These are phyloP conservation scores for Hippolais icterina DNA, from an alignment of 2,113 vertebrate species.

Conservation along the genomic window DNA sequence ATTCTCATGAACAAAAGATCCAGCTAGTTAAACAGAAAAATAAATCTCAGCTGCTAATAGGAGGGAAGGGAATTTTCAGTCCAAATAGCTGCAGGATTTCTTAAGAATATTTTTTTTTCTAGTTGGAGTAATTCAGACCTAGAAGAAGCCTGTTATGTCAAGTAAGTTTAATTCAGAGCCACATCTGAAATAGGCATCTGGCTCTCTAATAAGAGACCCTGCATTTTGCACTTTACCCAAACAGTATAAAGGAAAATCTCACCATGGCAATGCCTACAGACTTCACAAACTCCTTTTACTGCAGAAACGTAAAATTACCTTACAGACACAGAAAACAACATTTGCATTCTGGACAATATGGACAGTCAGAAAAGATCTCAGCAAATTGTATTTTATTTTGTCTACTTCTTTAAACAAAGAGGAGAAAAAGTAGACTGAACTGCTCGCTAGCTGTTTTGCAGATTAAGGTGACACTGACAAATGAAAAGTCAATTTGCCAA, in stretches of 20 bases:
- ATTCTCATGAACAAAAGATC: constrained; percentile 29
- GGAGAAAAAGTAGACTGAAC: background rate
- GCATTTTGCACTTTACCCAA: background rate
- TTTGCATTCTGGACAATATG: background rate
- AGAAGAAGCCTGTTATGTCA: background rate
- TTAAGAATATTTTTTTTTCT: background rate
- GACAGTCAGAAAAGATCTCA: background rate
- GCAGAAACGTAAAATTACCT: background rate
- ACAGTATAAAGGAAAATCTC: background rate
- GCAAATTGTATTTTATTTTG: background rate
- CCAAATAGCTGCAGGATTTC: background rate
- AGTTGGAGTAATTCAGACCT: background rate
- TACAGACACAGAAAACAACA: background rate
- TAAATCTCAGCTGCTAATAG: constrained; percentile 34
- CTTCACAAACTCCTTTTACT: background rate
- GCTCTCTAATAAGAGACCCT: background rate
- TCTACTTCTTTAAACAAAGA: background rate
- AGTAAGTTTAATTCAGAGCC: background rate
- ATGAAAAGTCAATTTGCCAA: constrained; percentile 28
- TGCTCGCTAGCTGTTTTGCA: constrained; percentile 6
- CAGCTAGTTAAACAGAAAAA: constrained; percentile 35
- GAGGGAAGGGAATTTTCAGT: background rate
- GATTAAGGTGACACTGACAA: constrained; percentile 32
- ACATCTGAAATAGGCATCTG: background rate
- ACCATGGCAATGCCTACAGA: background rate